phyloP scores from a whole-genome alignment of 2,888 invertebrate genomes.

The Stenoptilia bipunctidactyla region DNA sequence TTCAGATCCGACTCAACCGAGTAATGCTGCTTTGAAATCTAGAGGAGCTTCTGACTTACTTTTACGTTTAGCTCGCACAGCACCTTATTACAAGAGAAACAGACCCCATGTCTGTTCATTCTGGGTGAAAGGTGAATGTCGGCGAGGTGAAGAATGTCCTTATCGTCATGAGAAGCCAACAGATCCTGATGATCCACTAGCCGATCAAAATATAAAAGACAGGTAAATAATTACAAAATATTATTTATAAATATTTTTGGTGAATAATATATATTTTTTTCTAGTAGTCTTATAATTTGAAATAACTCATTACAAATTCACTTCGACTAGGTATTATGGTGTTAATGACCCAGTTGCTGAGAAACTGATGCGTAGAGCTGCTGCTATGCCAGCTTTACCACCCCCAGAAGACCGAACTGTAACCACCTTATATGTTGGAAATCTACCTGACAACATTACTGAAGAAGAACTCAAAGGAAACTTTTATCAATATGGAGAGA shows the following conservation, averaged over 20 bases:
- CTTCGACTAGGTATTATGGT: constrained; percentile 90
- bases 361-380: constrained; percentile 89
- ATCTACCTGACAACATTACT: constrained; percentile 87
- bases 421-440: constrained; percentile 97
- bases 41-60: constrained; percentile 86
- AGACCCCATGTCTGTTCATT: constrained; percentile 97
- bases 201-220: constrained; percentile 96
- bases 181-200: constrained; percentile 96
- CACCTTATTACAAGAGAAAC: constrained; percentile 95
- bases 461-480: constrained; percentile 95
- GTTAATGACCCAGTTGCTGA: constrained; percentile 97
- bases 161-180: constrained; percentile 97
- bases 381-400: constrained; percentile 94
- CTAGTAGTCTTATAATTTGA: too few relatives aligned
- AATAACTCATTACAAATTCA: too few relatives aligned
- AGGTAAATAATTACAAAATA: constrained; percentile 42
- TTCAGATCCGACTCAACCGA: constrained; percentile 60
- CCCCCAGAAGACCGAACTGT: constrained; percentile 96
- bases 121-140: constrained; percentile 98
- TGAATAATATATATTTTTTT: background rate
- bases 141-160: constrained; percentile 96
- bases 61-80: constrained; percentile 89
- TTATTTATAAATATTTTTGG: background rate
- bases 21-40: constrained; percentile 77
- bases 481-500: constrained; percentile 99